These are phyloP conservation scores for Ptychoptera albimana DNA, from an alignment of 2,888 invertebrate genomes.

Conservation along the genomic window DNA sequence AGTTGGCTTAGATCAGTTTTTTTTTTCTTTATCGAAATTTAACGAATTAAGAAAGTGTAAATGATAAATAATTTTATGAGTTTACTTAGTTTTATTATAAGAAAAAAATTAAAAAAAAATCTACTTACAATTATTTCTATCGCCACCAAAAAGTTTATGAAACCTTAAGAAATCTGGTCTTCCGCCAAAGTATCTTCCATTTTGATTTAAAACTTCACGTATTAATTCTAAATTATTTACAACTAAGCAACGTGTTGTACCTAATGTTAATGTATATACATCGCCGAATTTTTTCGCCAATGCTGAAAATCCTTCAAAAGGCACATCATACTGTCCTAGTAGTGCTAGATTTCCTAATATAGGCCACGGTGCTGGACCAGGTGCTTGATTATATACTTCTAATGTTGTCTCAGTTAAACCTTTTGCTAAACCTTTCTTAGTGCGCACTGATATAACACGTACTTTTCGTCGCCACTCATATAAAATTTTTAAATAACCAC, in stretches of 20 bases:
- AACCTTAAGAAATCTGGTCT: slow-evolving; percentile 68
- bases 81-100: neutral
- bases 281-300: slow-evolving; percentile 53
- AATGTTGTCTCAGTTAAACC: too few relatives aligned
- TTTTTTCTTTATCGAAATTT: neutral
- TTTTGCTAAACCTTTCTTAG: neutral
- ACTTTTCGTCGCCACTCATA: slow-evolving; percentile 17
- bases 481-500: slow-evolving; percentile 15
- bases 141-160: slow-evolving; percentile 67
- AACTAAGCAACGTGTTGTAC: slow-evolving; percentile 50
- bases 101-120: slow-evolving; percentile 7
- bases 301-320: slow-evolving; percentile 57
- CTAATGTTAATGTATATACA: slow-evolving; percentile 52
- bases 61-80: neutral
- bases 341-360: slow-evolving; percentile 55
- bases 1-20: slow-evolving; percentile 3
- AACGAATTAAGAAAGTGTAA: neutral
- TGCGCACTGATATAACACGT: slow-evolving; percentile 11
- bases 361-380: slow-evolving; percentile 52
- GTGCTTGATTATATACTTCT: slow-evolving; percentile 28
- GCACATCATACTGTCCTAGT: slow-evolving; percentile 43
- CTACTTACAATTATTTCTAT: slow-evolving; percentile 74
- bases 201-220: slow-evolving; percentile 59
- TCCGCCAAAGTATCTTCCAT: slow-evolving; percentile 68
- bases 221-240: slow-evolving; percentile 58